Evolutionary conservation across 2,797 vertebrate species (phyloP).

Genomic region (Mastacembelus armatus): DNA sequence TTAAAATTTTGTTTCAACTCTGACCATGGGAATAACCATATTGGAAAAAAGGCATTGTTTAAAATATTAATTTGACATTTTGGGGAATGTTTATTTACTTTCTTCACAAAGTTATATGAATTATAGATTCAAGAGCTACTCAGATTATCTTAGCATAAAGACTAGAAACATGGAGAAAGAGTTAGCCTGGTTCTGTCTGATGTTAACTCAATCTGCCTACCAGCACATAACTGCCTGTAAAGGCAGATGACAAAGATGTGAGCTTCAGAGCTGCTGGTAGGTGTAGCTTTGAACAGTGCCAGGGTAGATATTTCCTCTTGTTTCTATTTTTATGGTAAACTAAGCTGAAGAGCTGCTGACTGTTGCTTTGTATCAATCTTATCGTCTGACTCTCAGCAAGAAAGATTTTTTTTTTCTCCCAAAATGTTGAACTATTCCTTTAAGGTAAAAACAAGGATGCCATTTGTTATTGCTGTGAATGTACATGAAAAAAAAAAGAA

Average conservation of each 20-base stretch:
- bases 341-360: not conserved
- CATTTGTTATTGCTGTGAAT: conserved; percentile 53
- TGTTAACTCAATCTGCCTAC: not conserved
- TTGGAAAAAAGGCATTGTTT: conserved; percentile 10
- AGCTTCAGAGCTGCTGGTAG: not conserved
- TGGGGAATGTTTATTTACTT: not conserved
- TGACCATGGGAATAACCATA: not conserved
- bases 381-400: not conserved
- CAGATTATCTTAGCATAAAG: not conserved
- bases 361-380: not conserved
- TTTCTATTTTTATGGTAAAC: not conserved
- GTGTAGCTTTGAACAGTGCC: not conserved
- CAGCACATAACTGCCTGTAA: not conserved
- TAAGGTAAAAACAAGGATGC: not conserved
- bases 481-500: conserved; percentile 12
- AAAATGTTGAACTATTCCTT: not conserved
- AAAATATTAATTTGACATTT: conserved; percentile 14
- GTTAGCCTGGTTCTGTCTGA: not conserved
- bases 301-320: not conserved
- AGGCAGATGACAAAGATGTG: no score
- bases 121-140: not conserved
- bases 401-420: not conserved
- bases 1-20: not conserved
- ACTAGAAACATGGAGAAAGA: not conserved
- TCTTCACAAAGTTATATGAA: not conserved